Evolutionary conservation across 2,797 vertebrate genomes (phyloP), one percentile per base, ranked within the genome.

Genomic region (Enteromius afrohamiltoni): DNA sequence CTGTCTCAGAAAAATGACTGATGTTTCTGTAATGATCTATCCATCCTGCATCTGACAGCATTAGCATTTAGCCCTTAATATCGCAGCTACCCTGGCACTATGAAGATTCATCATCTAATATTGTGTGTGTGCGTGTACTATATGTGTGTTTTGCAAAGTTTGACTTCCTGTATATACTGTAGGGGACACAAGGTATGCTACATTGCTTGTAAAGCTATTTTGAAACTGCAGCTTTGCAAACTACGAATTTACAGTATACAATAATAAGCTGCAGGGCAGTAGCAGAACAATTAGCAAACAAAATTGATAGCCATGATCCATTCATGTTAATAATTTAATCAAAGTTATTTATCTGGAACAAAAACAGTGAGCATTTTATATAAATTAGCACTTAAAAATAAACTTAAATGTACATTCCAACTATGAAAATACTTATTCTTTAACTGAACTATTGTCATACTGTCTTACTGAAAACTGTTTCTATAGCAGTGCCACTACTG

Each of bases 11-110:
- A 81, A 85, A 70, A 85, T 82, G 80, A 86, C 80, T 37, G 80
- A 86, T 86, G 77, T 68, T 79, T 79, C 75, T 58, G 51, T 78
- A 83, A 79, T 60, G 76, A 86, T 83, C 80, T 74, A 86, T 86
- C 77, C 79, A 86, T 86, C 76, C 69, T 83, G 77, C 58, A 40
- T 68, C 75, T 83, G 85, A 83, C 85, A 40, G 76, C 85, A 73
- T 86, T 83, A 83, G 85, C 85, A 79, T 86, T 79, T 79, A 78
- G 58, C 26, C 62, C 68, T 73, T 83, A 83, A 82, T 74, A 79
- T 68, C 21, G 13, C 75, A 83, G 80, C 65, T 70, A 83, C 37
- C 58, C 68, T 73, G 53, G 64, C 76, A 82, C 64, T 21, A 65
- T 21, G 58, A 79, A 78, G 67, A 85, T 82, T 82, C 58, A 85